Evolutionary conservation across 2,797 vertebrate genomes (phyloP).

Genomic region (Galago senegalensis): DNA sequence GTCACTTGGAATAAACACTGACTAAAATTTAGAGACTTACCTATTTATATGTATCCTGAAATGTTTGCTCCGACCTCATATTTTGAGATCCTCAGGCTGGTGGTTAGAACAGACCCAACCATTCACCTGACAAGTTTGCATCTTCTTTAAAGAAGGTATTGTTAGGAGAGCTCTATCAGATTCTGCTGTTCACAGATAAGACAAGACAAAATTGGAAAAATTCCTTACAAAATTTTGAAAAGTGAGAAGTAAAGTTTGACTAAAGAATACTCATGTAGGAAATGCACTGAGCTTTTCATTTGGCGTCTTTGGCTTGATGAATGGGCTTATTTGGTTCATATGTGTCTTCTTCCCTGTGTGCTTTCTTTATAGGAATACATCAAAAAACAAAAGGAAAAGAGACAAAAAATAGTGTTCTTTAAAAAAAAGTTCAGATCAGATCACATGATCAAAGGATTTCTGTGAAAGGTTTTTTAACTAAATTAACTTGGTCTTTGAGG

Average conservation of each 20-base stretch:
- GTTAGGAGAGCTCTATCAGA: not conserved
- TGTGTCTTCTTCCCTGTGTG: too few species aligned
- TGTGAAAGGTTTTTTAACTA: not conserved
- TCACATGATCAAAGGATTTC: not conserved
- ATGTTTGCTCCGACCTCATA: not conserved
- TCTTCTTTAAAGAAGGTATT: not conserved
- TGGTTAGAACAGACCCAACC: not conserved
- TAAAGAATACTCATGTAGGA: not conserved
- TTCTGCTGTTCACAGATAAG: not conserved
- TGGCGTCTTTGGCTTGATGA: not conserved
- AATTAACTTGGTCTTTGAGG: not conserved
- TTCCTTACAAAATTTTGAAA: not conserved
- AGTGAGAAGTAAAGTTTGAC: not conserved
- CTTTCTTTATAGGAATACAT: not conserved
- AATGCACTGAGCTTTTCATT: not conserved
- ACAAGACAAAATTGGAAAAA: not conserved
- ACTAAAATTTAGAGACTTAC: not conserved
- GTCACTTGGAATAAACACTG: not conserved
- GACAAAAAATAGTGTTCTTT: not conserved
- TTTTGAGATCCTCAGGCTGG: not conserved
- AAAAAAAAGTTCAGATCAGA: not conserved
- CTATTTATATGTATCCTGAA: not conserved
- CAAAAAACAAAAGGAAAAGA: not conserved
- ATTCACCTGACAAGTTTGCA: not conserved
- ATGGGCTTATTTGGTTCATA: not conserved